These are phyloP conservation scores for Semnornis frantzii DNA, from an alignment of 2,113 vertebrate genomes.

Conservation along the genomic window DNA sequence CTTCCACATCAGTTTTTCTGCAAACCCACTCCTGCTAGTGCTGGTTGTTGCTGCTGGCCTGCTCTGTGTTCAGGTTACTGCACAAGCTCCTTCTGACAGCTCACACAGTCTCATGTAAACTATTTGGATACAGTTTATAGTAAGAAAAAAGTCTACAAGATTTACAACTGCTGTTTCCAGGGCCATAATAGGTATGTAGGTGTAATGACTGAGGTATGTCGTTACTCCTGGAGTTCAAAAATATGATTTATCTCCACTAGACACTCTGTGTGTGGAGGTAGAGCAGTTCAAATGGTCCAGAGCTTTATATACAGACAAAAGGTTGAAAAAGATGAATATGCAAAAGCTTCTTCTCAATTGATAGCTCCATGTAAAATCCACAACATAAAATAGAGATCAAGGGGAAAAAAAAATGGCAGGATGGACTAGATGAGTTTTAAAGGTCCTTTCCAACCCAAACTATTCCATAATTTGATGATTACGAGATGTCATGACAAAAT, in stretches of 20 bases:
- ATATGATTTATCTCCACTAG: neutral
- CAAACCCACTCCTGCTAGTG: neutral
- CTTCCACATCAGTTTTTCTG: neutral
- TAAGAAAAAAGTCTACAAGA: conserved; percentile 18
- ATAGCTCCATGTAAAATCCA: neutral
- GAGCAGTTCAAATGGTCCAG: neutral
- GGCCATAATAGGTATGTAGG: conserved; percentile 61
- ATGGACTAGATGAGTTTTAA: neutral
- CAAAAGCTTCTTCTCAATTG: neutral
- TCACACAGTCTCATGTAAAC: conserved; percentile 41
- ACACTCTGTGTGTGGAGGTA: neutral
- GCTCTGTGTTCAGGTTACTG: conserved; percentile 6
- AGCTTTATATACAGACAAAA: neutral
- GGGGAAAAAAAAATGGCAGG: neutral
- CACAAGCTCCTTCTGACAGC: conserved; percentile 47
- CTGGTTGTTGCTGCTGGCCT: fast-evolving
- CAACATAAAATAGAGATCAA: neutral
- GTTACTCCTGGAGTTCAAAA: neutral
- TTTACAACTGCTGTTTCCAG: conserved; percentile 64
- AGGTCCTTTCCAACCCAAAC: neutral
- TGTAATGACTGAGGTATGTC: neutral
- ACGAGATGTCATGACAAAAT: neutral
- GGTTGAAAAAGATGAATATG: neutral
- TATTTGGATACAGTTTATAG: conserved; percentile 29
- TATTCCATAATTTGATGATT: neutral